These are phyloP conservation scores for Dysmachus trigonus DNA, from an alignment of 2,888 invertebrate genomes.

Conservation along the genomic window DNA sequence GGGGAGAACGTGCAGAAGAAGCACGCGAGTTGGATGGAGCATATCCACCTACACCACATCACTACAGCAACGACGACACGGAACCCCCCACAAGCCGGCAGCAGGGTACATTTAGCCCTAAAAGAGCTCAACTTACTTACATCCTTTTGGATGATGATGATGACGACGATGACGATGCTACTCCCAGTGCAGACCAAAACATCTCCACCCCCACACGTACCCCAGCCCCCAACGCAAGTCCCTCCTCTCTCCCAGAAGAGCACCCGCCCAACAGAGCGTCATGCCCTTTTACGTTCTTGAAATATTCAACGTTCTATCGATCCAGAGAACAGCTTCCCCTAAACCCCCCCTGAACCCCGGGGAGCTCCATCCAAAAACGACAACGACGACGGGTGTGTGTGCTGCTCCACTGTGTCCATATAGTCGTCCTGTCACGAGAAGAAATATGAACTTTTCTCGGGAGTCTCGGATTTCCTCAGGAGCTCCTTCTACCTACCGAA, in stretches of 20 bases:
- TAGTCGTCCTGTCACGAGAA: neutral
- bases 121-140: neutral
- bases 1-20: neutral
- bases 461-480: slow-evolving; percentile 5
- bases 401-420: neutral
- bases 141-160: neutral
- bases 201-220: neutral
- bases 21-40: neutral
- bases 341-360: neutral
- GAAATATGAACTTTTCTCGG: slow-evolving; percentile 13
- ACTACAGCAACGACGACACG: no score
- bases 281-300: slow-evolving; percentile 28
- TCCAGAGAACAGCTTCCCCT: neutral
- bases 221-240: neutral
- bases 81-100: neutral
- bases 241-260: no score
- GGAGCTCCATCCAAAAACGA: neutral
- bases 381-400: slow-evolving; percentile 8
- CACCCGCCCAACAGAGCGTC: neutral
- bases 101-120: neutral
- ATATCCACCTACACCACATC: neutral
- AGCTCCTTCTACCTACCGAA: neutral
- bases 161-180: neutral
- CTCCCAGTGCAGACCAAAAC: slow-evolving; percentile 11
- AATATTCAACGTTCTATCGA: slow-evolving; percentile 37